Conservation (phyloP, 2,888 invertebrate genomes). For the Drosophila greeni region DNA sequence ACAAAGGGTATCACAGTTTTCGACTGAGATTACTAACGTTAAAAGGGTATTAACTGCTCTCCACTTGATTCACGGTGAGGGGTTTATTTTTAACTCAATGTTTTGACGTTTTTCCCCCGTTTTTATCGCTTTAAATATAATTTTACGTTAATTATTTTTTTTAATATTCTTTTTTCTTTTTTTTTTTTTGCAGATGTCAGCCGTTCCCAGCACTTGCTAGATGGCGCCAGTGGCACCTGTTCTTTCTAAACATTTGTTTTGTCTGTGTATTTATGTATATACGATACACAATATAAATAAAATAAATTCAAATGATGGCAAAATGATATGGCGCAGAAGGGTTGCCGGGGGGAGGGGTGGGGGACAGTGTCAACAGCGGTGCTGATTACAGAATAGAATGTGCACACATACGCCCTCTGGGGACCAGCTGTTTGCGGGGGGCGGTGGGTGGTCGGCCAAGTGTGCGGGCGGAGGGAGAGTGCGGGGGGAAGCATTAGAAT, state of each 20-base stretch:
- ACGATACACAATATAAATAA: conserved; percentile 31
- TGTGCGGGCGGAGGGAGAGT: not conserved
- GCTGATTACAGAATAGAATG: conserved; percentile 39
- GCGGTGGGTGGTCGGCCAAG: not conserved
- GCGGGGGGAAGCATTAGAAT: conserved; percentile 24
- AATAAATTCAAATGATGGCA: conserved; percentile 59
- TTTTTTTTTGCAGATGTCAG: not conserved
- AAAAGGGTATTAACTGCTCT: conserved; percentile 10
- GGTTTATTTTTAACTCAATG: conserved; percentile 17
- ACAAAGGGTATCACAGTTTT: conserved; percentile 1
- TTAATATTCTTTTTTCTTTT: not conserved
- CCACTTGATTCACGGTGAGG: not conserved
- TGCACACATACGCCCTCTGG: conserved; percentile 29
- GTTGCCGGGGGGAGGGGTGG: not conserved
- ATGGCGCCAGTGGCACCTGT: conserved; percentile 16
- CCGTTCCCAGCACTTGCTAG: not conserved
- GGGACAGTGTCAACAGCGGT: conserved; percentile 56
- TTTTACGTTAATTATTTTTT: not conserved
- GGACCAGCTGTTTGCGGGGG: conserved; percentile 18
- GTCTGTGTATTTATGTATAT: conserved; percentile 6
- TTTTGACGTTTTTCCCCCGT: conserved; percentile 2
- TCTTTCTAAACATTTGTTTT: conserved; percentile 4
- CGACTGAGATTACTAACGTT: conserved; percentile 2
- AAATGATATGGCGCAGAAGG: conserved; percentile 42
- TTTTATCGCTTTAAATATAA: conserved; percentile 4